Percentiles rank a stretch among this genome's conserved stretches.
Conservation (phyloP, 2,888 invertebrate species). For the Holacanthella duospinosa region DNA sequence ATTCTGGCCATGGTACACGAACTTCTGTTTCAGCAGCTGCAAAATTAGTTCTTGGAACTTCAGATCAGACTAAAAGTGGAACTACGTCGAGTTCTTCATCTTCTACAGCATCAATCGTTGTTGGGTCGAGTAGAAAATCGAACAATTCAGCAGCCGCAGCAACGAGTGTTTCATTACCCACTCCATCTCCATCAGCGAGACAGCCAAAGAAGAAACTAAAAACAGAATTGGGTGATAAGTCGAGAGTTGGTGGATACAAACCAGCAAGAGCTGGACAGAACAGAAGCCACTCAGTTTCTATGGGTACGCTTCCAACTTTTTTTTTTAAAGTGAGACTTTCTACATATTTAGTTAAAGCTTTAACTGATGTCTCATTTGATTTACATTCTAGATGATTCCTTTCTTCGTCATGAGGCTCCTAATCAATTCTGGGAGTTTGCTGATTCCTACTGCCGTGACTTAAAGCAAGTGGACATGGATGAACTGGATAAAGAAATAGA, state of each 20-base stretch:
- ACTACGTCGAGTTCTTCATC: slow-evolving; percentile 11
- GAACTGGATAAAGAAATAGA: slow-evolving; percentile 42
- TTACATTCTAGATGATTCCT: not conserved
- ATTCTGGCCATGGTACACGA: slow-evolving; percentile 32
- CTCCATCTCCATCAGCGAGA: slow-evolving; percentile 8
- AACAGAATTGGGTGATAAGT: slow-evolving; percentile 18
- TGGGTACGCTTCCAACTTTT: no score
- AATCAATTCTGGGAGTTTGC: slow-evolving; percentile 92
- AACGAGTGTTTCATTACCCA: not conserved
- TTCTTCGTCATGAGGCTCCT: slow-evolving; percentile 61
- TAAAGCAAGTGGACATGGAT: slow-evolving; percentile 74
- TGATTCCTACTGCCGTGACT: slow-evolving; percentile 82
- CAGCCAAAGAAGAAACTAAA: slow-evolving; percentile 34
- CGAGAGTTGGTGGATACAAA: slow-evolving; percentile 20
- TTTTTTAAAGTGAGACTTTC: no score
- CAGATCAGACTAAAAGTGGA: not conserved
- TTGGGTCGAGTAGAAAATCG: slow-evolving; percentile 16
- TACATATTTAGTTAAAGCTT: not conserved
- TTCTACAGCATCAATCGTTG: not conserved
- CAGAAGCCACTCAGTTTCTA: slow-evolving; percentile 27
- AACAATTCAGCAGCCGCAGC: slow-evolving; percentile 13
- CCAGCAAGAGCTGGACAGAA: slow-evolving; percentile 30
- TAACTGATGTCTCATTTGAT: not conserved
- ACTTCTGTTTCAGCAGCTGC: slow-evolving; percentile 35
- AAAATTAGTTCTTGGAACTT: slow-evolving; percentile 30